Base-by-base conservation (phyloP, 2,888 invertebrate species). In the Acanthosepion pharaonis region DNA sequence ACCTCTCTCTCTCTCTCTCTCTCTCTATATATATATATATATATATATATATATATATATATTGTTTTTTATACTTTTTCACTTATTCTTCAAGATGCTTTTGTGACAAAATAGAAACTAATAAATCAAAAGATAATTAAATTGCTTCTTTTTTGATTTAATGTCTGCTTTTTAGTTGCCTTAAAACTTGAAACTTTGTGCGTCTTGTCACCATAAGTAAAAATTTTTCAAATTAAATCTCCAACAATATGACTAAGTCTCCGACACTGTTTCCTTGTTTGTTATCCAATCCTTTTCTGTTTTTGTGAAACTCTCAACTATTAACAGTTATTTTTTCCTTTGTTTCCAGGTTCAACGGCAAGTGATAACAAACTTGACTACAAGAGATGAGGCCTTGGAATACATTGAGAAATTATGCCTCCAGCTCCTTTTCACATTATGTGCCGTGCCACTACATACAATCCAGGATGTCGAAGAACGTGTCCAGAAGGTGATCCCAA, bases 351-450 rank as follows among this genome's bases (percentile, higher is more conserved):
- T 99, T 96, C 98, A 99, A 97, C 98, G 99, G 97, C 99, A 97
- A 95, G 97, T 97, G 93, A 97, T 97, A 94, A 96, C 96, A 59
- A 96, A 96, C 9, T 95, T 97, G 94, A 96, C 95, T 51, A 96
- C 98, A 64, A 98, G 98, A 97, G 98, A 99, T 96, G 99, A 99
- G 98, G 99, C 99, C 3, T 98, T 99, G 96, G 98, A 98, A 96
- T 99, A 99, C 97, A 99, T 99, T 95, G 99, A 99, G 98, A 98
- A 98, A 95, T 98, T 99, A 95, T 99, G 99, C 97, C 98, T 99
- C 95, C 98, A 97, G 95, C 98, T 99, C 95, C 98, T 99, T 97
- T 98, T 98, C 42, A 98, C 98, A 98, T 98, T 99, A 95, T 99
- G 99, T 97, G 98, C 98, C 64, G 96, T 96, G 9, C 97, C 97